Percentiles rank a stretch among this genome's conserved stretches.
phyloP scores from a whole-genome alignment of 2,888 invertebrate species.

The Brassicogethes aeneus region DNA sequence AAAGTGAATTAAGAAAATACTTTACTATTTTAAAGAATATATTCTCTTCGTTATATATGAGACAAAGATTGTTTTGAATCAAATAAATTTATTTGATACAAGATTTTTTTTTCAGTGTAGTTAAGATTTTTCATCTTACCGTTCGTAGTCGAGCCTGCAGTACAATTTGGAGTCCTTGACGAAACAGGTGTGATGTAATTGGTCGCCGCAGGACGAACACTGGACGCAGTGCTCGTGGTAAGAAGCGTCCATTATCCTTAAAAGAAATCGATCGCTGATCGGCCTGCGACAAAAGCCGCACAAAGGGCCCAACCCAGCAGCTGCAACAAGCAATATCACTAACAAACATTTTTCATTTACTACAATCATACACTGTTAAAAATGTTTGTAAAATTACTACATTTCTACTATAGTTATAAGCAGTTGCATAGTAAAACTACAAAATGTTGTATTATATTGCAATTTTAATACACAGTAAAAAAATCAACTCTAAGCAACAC shows the following conservation, averaged over 20 bases:
- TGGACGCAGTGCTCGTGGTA: slow-evolving; percentile 73
- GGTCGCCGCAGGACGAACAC: slow-evolving; percentile 62
- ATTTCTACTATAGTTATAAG: not conserved
- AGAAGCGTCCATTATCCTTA: slow-evolving; percentile 62
- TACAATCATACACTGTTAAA: too few species aligned
- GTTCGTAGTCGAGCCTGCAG: slow-evolving; percentile 72
- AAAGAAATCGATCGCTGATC: slow-evolving; percentile 67
- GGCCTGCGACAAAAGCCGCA: slow-evolving; percentile 63
- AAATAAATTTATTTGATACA: too few species aligned
- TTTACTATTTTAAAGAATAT: too few species aligned
- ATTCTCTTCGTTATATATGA: too few species aligned
- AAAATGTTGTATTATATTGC: too few species aligned
- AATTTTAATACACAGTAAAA: too few species aligned
- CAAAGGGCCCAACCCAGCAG: slow-evolving; percentile 33
- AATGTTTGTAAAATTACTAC: not conserved
- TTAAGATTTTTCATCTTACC: too few species aligned
- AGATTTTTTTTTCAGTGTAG: too few species aligned
- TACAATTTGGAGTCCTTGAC: slow-evolving; percentile 64
- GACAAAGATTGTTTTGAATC: too few species aligned
- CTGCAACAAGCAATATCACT: slow-evolving; percentile 22
- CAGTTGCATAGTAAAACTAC: too few species aligned
- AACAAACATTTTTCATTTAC: not conserved
- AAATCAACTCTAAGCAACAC: too few species aligned
- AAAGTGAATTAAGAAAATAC: too few species aligned
- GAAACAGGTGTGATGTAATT: slow-evolving; percentile 66